Percentiles rank a stretch among this genome's conserved stretches.
Evolutionary conservation across 2,888 invertebrate genomes (phyloP).

Genomic region (Dyspetes luteomarginatus): DNA sequence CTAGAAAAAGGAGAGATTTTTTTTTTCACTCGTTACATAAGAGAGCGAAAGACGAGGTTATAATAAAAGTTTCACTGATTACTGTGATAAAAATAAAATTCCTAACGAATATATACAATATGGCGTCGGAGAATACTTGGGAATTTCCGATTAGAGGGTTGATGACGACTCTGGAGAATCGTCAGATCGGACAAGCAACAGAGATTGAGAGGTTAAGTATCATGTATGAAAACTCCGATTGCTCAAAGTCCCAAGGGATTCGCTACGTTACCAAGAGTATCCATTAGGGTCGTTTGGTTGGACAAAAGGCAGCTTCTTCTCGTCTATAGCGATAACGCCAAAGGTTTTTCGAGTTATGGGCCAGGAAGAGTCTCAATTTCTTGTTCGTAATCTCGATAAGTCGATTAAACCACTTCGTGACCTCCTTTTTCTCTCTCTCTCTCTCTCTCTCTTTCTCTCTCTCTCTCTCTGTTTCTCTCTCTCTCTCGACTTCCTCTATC

Average conservation of each 20-base stretch:
- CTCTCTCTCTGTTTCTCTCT: neutral
- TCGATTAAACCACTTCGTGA: constrained; percentile 47
- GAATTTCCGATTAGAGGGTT: neutral
- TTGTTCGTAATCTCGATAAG: constrained; percentile 51
- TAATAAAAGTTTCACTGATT: neutral
- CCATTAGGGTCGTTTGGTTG: constrained; percentile 43
- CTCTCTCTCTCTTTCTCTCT: neutral
- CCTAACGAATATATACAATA: neutral
- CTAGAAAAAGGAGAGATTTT: no score
- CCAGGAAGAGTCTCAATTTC: constrained; percentile 29
- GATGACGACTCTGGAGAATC: neutral
- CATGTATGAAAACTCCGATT: neutral
- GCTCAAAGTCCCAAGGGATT: neutral
- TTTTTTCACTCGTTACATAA: no score
- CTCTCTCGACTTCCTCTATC: neutral
- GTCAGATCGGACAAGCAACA: neutral
- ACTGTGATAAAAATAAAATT: neutral
- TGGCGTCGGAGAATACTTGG: neutral
- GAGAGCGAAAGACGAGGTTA: no score
- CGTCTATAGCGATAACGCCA: constrained; percentile 45
- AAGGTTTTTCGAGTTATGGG: constrained; percentile 26
- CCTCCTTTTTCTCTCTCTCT: constrained; percentile 42
- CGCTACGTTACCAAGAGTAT: neutral
- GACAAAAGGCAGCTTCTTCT: neutral
- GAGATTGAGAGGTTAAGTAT: neutral